phyloP scores from a whole-genome alignment of 2,113 vertebrate species.

The Syrrhaptes paradoxus region DNA sequence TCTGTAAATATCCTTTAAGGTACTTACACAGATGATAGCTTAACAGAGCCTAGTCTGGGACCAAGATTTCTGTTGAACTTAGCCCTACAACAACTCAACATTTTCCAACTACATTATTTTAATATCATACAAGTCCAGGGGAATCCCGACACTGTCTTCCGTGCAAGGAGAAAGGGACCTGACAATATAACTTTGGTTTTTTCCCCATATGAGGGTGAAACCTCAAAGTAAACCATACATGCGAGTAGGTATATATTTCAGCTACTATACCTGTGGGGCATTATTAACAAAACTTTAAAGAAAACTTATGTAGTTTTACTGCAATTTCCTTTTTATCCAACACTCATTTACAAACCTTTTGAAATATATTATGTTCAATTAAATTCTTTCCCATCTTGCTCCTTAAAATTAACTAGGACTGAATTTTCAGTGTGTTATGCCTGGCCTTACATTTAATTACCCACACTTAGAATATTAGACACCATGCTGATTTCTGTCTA shows the following conservation, averaged over 20 bases:
- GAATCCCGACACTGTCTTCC: neutral
- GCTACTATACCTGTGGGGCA: neutral
- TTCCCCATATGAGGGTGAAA: neutral
- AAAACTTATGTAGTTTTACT: neutral
- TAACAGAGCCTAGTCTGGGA: neutral
- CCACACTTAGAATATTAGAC: constrained; percentile 33
- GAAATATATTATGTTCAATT: constrained; percentile 12
- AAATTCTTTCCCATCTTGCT: constrained; percentile 16
- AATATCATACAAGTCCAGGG: neutral
- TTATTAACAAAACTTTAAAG: constrained; percentile 20
- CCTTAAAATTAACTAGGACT: constrained; percentile 28
- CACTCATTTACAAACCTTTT: constrained; percentile 19
- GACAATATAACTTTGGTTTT: neutral
- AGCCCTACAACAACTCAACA: neutral
- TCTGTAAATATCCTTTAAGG: neutral
- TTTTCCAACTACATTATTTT: neutral
- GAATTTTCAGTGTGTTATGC: constrained; percentile 17
- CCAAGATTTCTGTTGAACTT: neutral
- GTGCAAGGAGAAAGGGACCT: neutral
- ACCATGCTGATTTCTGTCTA: constrained; percentile 69
- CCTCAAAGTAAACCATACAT: neutral
- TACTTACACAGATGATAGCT: neutral
- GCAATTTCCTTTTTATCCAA: constrained; percentile 32
- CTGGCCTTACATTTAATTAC: constrained; percentile 51
- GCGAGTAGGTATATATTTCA: neutral